These are phyloP conservation scores for Lepidocyrtoides sp. DNA, from an alignment of 2,888 invertebrate species.

Conservation along the genomic window DNA sequence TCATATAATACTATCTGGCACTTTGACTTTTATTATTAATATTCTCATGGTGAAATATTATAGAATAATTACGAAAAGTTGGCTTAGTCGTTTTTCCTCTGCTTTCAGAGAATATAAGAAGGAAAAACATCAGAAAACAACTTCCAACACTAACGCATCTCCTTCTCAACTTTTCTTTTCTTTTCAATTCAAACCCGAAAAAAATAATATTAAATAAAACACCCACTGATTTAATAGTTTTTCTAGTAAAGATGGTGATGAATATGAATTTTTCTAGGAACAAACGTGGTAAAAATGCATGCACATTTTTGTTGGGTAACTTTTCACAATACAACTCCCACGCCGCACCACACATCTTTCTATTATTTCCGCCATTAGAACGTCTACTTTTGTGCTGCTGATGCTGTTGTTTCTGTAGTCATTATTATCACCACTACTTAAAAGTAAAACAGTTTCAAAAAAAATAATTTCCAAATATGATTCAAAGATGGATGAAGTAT, in stretches of 20 bases:
- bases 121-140: not conserved
- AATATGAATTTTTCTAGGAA: not conserved
- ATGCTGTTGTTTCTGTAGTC: not conserved
- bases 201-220: slow-evolving; percentile 26
- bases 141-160: not conserved
- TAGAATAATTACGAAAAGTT: slow-evolving; percentile 46
- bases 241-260: not conserved
- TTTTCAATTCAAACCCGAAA: not conserved
- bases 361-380: too few relatives aligned
- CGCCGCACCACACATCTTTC: too few relatives aligned
- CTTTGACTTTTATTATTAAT: slow-evolving; percentile 53
- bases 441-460: too few relatives aligned
- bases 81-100: not conserved
- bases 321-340: not conserved
- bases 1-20: slow-evolving; percentile 14
- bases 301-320: not conserved
- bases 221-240: slow-evolving; percentile 7
- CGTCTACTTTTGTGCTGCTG: not conserved
- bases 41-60: slow-evolving; percentile 43
- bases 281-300: not conserved
- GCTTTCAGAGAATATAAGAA: not conserved
- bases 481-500: too few relatives aligned
- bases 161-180: not conserved
- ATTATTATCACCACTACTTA: too few relatives aligned
- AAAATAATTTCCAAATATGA: too few relatives aligned